Percentiles rank a stretch among this genome's conserved stretches.
Conservation (phyloP, 2,888 invertebrate genomes). For the Cyclophora albipunctata region DNA sequence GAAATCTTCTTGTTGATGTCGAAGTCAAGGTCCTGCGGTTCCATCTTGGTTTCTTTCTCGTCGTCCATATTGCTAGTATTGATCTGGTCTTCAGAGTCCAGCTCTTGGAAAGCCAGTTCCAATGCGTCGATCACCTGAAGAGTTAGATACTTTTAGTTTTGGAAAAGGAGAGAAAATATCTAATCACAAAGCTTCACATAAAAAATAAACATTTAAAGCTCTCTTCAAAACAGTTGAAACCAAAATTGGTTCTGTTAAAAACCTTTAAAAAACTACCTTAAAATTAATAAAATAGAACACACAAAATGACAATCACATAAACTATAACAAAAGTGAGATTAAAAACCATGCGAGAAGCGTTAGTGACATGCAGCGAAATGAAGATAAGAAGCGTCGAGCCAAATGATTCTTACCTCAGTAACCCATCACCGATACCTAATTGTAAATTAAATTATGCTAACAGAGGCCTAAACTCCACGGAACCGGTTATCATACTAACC, state of each 20-base stretch:
- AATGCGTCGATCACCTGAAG: slow-evolving; percentile 78
- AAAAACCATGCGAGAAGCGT: slow-evolving; percentile 12
- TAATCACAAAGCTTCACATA: neutral
- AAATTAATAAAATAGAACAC: slow-evolving; percentile 14
- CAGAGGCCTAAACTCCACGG: slow-evolving; percentile 26
- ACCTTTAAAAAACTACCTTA: slow-evolving; percentile 18
- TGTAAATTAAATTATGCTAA: slow-evolving; percentile 26
- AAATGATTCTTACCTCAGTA: slow-evolving; percentile 54
- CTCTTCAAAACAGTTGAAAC: neutral
- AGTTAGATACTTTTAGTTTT: slow-evolving; percentile 10
- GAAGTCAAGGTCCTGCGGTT: slow-evolving; percentile 29
- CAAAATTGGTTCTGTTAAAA: slow-evolving; percentile 4
- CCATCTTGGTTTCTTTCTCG: slow-evolving; percentile 15
- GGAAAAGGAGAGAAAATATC: neutral
- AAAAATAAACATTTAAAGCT: neutral
- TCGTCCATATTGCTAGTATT: slow-evolving; percentile 47
- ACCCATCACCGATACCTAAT: slow-evolving; percentile 62
- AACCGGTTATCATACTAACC: slow-evolving; percentile 30
- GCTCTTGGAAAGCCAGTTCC: slow-evolving; percentile 78
- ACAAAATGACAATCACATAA: slow-evolving; percentile 2
- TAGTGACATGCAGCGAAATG: slow-evolving; percentile 42
- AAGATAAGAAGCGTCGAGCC: slow-evolving; percentile 41
- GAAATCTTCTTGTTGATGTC: slow-evolving; percentile 52
- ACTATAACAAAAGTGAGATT: slow-evolving; percentile 5
- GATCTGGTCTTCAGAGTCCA: slow-evolving; percentile 69